Evolutionary conservation across 2,888 invertebrate species (phyloP).

Genomic region (Dermolepida albohirtum): DNA sequence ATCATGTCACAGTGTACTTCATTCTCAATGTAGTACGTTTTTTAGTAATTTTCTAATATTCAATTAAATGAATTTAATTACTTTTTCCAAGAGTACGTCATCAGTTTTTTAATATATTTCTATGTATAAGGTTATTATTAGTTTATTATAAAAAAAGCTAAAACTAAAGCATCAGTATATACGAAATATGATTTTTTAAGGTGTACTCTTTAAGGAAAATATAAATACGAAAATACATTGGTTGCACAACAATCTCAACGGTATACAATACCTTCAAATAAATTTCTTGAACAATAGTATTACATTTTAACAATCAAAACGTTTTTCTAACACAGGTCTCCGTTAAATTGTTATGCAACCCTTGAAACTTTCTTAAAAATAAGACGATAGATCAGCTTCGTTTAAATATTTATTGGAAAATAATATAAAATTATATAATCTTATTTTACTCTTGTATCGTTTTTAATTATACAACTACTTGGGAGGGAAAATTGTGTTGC

Average conservation of each 20-base stretch:
- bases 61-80: no score
- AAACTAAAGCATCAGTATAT: no score
- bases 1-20: no score
- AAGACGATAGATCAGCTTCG: background rate
- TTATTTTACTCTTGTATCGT: slow-evolving; percentile 12
- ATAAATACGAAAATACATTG: slow-evolving; percentile 5
- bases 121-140: no score
- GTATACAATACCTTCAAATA: slow-evolving; percentile 23
- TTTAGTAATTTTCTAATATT: no score
- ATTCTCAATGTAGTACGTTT: no score
- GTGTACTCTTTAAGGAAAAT: background rate
- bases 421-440: slow-evolving; percentile 13
- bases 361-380: slow-evolving; percentile 1
- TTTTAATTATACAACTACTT: no score
- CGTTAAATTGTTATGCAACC: slow-evolving; percentile 44
- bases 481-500: no score
- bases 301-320: slow-evolving; percentile 1
- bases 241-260: slow-evolving; percentile 44
- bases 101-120: no score
- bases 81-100: no score
- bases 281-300: background rate
- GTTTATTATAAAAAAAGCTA: no score
- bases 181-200: no score
- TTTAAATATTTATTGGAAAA: slow-evolving; percentile 24
- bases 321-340: slow-evolving; percentile 38